phyloP scores from a whole-genome alignment of 2,113 vertebrate species.

The Stictonetta naevosa region DNA sequence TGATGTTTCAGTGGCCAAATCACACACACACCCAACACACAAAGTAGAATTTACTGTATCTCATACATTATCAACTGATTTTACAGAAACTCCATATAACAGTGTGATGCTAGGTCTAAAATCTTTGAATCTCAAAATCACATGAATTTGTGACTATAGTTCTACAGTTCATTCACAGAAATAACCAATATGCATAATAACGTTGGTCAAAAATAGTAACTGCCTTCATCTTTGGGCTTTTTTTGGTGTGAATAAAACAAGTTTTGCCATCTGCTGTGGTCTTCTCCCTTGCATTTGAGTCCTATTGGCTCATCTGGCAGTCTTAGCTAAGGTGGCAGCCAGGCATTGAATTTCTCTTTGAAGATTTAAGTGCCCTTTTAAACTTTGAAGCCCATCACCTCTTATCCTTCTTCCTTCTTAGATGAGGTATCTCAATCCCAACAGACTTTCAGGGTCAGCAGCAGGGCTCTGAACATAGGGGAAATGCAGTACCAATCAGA shows the following conservation, averaged over 20 bases:
- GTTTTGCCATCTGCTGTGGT: not conserved
- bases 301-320: not conserved
- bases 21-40: not conserved
- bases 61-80: not conserved
- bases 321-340: not conserved
- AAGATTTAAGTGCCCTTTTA: constrained; percentile 41
- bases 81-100: not conserved
- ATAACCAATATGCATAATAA: not conserved
- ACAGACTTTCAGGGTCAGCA: not conserved
- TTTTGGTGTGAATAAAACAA: not conserved
- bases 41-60: not conserved
- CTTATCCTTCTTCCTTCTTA: not conserved
- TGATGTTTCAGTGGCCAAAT: not conserved
- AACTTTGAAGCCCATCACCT: not conserved
- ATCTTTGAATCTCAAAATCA: not conserved
- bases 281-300: not conserved
- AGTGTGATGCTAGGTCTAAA: not conserved
- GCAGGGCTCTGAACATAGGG: not conserved
- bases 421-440: not conserved
- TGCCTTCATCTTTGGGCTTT: not conserved
- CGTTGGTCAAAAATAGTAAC: not conserved
- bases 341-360: constrained; percentile 18
- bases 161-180: not conserved
- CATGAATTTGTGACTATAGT: not conserved
- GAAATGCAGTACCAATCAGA: not conserved